Evolutionary conservation across 2,888 invertebrate species (phyloP).

Genomic region (Ormyrus rosae): DNA sequence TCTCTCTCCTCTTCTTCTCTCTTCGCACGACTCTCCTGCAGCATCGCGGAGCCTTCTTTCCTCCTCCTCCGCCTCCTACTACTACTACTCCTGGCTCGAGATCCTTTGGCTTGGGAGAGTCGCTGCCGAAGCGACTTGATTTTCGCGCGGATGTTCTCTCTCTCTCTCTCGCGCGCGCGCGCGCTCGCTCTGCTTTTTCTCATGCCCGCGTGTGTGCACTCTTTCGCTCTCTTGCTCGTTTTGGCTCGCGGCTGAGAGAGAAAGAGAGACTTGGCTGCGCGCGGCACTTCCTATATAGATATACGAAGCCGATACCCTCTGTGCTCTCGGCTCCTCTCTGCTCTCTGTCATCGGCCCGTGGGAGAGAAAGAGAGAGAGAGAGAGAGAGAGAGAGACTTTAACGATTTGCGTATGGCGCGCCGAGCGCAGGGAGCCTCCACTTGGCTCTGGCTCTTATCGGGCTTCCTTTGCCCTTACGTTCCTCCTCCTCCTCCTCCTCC

Average conservation of each 20-base stretch:
- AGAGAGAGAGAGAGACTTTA: slow-evolving; percentile 44
- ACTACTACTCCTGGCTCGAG: no score
- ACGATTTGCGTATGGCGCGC: slow-evolving; percentile 55
- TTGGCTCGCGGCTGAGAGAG: slow-evolving; percentile 31
- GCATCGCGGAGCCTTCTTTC: slow-evolving; percentile 21
- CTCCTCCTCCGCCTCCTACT: slow-evolving; percentile 28
- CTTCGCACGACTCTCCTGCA: slow-evolving; percentile 34
- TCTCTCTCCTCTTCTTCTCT: slow-evolving; percentile 13
- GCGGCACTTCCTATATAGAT: slow-evolving; percentile 56
- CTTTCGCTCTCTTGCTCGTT: slow-evolving; percentile 13
- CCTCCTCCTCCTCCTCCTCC: not conserved
- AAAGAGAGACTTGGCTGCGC: slow-evolving; percentile 39
- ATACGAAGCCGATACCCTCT: slow-evolving; percentile 50
- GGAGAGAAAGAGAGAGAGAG: slow-evolving; percentile 17
- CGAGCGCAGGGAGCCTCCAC: slow-evolving; percentile 45
- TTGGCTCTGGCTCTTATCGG: slow-evolving; percentile 50
- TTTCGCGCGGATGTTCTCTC: slow-evolving; percentile 50
- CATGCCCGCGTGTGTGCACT: slow-evolving; percentile 5
- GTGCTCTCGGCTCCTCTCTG: slow-evolving; percentile 20
- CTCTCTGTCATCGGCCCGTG: slow-evolving; percentile 50
- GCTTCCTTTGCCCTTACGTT: slow-evolving; percentile 51
- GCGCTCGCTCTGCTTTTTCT: not conserved
- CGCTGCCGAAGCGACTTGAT: slow-evolving; percentile 50
- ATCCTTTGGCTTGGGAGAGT: slow-evolving; percentile 15
- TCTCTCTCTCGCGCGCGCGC: slow-evolving; percentile 4